Percentiles rank a stretch among this genome's conserved stretches.
These are phyloP conservation scores for Scalopus aquaticus DNA, from an alignment of 2,113 vertebrate genomes.

Conservation along the genomic window DNA sequence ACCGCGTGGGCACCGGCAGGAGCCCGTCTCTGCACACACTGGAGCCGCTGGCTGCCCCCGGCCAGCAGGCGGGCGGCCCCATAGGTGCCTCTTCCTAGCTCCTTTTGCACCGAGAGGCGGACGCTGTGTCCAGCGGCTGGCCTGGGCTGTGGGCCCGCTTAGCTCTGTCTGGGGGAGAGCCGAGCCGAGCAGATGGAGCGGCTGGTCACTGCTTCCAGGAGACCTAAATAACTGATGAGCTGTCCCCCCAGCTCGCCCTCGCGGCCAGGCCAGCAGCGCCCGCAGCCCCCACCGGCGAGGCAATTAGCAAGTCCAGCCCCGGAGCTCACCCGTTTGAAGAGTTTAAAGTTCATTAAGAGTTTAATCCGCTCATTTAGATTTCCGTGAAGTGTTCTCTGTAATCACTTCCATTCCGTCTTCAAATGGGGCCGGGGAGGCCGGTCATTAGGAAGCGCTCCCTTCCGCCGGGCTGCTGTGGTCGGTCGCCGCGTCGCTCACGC, in stretches of 20 bases:
- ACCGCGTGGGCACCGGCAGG: no score
- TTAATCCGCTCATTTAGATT: conserved; percentile 54
- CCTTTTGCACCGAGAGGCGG: background rate
- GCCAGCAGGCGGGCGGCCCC: no score
- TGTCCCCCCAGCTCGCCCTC: background rate
- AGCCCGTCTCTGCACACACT: no score
- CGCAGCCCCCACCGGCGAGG: background rate
- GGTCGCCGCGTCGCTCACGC: no score
- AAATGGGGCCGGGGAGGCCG: no score
- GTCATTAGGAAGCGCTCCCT: no score
- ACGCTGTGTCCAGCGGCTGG: background rate
- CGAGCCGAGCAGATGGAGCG: conserved; percentile 40
- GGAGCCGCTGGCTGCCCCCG: no score
- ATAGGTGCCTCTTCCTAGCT: no score
- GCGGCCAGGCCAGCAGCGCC: background rate
- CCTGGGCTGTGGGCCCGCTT: no score
- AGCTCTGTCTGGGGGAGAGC: background rate
- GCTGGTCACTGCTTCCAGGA: conserved; percentile 51
- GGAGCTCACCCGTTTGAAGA: background rate
- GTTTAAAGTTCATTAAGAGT: conserved; percentile 62
- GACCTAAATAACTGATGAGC: background rate
- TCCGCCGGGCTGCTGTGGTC: no score
- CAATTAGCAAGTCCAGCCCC: background rate
- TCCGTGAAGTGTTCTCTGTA: conserved; percentile 35
- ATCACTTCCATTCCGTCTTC: no score